These are phyloP conservation scores for Pogonomyrmex californicus DNA, from an alignment of 1,140 invertebrate genomes.

Conservation along the genomic window DNA sequence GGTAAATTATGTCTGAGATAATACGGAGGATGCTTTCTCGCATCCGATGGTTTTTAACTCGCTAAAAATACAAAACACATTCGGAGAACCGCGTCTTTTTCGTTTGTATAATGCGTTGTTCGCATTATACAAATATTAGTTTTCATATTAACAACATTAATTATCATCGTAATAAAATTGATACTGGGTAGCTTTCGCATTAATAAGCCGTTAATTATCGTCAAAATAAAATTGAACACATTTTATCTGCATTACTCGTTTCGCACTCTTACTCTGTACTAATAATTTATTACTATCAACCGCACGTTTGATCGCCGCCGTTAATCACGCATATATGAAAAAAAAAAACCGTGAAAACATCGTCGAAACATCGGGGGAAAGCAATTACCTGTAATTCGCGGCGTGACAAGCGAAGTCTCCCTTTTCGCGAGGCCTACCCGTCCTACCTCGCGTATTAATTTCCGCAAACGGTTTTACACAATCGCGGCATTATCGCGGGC, in stretches of 20 bases:
- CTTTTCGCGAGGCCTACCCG: background rate
- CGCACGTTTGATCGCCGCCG: background rate
- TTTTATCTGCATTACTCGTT: background rate
- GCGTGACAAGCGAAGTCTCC: constrained; percentile 10
- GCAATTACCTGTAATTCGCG: constrained; percentile 34
- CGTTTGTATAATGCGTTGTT: background rate
- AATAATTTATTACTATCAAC: constrained; percentile 9
- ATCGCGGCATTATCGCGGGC: constrained; percentile 35
- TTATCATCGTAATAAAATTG: background rate
- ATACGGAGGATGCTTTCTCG: background rate
- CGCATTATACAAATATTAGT: background rate
- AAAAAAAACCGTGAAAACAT: background rate
- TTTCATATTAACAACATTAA: background rate
- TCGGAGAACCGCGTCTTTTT: background rate
- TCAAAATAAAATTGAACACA: constrained; percentile 3
- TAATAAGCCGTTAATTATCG: background rate
- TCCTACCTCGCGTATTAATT: constrained; percentile 49
- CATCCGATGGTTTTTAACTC: background rate
- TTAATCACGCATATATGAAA: background rate
- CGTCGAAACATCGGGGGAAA: background rate
- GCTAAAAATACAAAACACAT: background rate
- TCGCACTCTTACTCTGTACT: background rate
- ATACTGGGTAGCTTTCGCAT: background rate
- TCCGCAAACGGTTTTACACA: constrained; percentile 37
- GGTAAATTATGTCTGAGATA: background rate